phyloP scores from a whole-genome alignment of 2,888 invertebrate species.

The Invenusta paracnida region DNA sequence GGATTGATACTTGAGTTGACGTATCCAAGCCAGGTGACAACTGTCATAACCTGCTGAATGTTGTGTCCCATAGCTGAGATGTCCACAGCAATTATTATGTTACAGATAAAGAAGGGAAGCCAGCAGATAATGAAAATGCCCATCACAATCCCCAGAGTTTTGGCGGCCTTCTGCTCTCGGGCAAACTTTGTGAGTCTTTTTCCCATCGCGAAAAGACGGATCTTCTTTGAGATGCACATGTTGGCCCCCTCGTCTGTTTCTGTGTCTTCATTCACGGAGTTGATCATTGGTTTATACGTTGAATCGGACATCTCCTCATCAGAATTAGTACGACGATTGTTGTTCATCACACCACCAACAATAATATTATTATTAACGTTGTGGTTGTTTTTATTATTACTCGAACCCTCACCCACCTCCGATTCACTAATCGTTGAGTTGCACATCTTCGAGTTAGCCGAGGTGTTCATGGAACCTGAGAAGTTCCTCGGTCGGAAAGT shows the following conservation, averaged over 20 bases:
- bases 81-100: conserved; percentile 76
- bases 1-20: conserved; percentile 65
- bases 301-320: not conserved
- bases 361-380: not conserved
- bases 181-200: conserved; percentile 77
- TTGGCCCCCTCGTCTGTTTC: not conserved
- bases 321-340: not conserved
- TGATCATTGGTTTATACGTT: not conserved
- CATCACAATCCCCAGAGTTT: conserved; percentile 92
- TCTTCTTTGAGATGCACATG: conserved; percentile 20
- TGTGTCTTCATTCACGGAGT: not conserved
- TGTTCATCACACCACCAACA: not conserved
- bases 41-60: conserved; percentile 53
- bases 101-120: conserved; percentile 93
- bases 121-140: conserved; percentile 93
- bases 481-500: not conserved
- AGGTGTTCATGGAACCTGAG: not conserved
- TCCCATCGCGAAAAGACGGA: conserved; percentile 66
- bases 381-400: not conserved
- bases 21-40: conserved; percentile 61
- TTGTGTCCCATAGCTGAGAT: conserved; percentile 66
- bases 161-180: conserved; percentile 93
- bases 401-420: not conserved
- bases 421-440: not conserved
- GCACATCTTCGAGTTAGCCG: not conserved